Evolutionary conservation across 2,113 vertebrate species (phyloP).

Genomic region (Pontoporia blainvillei): DNA sequence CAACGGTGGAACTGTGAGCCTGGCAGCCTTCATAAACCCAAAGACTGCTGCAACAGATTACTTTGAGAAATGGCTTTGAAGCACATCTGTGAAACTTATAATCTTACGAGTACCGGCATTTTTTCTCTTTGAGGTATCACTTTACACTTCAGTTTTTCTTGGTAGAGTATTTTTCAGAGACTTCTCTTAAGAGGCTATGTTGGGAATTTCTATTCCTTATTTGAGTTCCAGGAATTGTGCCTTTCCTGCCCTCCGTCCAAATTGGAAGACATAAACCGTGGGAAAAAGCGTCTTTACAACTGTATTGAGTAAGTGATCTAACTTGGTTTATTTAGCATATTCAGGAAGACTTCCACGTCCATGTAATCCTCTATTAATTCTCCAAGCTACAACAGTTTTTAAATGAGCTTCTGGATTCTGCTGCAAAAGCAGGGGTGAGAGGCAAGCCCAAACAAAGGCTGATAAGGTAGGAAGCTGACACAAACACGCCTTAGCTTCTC

Average conservation of each 20-base stretch:
- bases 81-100: neutral
- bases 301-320: constrained; percentile 8
- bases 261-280: constrained; percentile 63
- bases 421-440: neutral
- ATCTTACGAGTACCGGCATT: neutral
- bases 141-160: constrained; percentile 55
- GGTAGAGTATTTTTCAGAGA: constrained; percentile 60
- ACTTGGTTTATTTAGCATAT: constrained; percentile 37
- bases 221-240: constrained; percentile 64
- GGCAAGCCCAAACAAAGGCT: neutral
- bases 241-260: constrained; percentile 62
- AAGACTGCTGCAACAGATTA: neutral
- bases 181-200: constrained; percentile 59
- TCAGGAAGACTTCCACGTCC: neutral
- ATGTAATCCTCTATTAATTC: neutral
- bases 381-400: neutral
- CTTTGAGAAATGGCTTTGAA: neutral
- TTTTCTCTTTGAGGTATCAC: constrained; percentile 50
- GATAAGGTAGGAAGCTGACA: neutral
- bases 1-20: neutral
- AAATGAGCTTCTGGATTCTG: neutral
- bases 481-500: neutral
- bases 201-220: constrained; percentile 71
- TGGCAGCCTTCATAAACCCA: neutral
- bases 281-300: constrained; percentile 57